Conservation (phyloP, 35 echinoderm and acorn worm genomes). For the Stichopus chloronotus region DNA sequence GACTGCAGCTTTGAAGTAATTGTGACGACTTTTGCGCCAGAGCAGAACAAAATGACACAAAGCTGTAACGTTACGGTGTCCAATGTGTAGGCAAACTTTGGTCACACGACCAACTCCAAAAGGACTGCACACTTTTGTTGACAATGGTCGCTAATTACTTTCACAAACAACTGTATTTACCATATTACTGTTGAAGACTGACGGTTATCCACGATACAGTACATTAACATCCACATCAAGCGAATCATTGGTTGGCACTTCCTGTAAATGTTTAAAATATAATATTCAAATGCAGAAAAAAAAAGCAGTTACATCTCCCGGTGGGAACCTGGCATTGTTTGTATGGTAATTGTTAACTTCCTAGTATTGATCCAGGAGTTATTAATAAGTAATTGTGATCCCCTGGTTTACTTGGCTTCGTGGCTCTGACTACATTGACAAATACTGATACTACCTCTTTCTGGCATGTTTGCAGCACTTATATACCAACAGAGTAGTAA, state of each 20-base stretch:
- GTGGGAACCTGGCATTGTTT: background rate
- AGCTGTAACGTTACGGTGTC: too few relatives aligned
- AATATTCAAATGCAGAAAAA: background rate
- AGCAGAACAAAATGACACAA: too few relatives aligned
- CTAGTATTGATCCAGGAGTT: background rate
- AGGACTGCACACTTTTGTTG: background rate
- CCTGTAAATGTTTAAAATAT: background rate
- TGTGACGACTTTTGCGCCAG: too few relatives aligned
- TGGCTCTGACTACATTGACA: background rate
- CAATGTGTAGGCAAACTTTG: background rate
- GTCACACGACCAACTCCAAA: background rate
- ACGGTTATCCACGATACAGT: slow-evolving; percentile 1
- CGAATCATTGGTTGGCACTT: background rate
- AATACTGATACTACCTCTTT: background rate
- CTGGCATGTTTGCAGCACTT: background rate
- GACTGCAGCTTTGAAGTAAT: too few relatives aligned
- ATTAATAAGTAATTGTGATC: background rate
- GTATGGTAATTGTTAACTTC: background rate
- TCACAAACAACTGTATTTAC: background rate
- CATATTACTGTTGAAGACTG: background rate
- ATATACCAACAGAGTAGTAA: background rate
- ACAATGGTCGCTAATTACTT: background rate
- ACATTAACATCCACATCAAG: background rate
- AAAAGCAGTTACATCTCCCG: background rate
- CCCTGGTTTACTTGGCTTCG: background rate